Percentiles rank a stretch among this genome's conserved stretches.
These are phyloP conservation scores for Argopecten irradians DNA, from an alignment of 1,140 invertebrate species.

Conservation along the genomic window DNA sequence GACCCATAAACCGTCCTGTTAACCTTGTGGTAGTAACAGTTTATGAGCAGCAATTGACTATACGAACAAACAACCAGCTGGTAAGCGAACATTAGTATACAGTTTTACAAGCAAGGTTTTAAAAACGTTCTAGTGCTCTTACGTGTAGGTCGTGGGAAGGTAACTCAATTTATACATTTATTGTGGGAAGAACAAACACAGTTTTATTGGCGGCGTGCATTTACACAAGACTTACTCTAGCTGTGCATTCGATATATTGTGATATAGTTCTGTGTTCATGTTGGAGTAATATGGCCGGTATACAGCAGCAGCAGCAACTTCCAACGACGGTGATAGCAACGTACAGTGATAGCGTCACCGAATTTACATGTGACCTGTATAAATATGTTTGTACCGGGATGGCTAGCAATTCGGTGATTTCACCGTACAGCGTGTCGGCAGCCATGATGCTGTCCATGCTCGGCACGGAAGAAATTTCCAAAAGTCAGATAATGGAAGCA, in stretches of 20 bases:
- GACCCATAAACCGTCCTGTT: not conserved
- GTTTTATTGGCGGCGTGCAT: not conserved
- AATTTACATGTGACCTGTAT: not conserved
- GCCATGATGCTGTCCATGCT: slow-evolving; percentile 83
- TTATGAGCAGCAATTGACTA: not conserved
- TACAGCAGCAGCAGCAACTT: not conserved
- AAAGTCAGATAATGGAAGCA: slow-evolving; percentile 79
- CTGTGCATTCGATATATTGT: not conserved
- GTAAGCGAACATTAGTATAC: not conserved
- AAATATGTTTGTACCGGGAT: not conserved
- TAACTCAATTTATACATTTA: too few species aligned
- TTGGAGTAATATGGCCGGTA: not conserved
- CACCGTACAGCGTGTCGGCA: slow-evolving; percentile 82
- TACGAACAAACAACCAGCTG: not conserved
- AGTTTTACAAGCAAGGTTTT: not conserved
- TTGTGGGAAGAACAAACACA: not conserved
- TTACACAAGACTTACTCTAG: not conserved
- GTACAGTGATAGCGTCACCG: not conserved
- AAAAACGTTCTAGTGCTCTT: not conserved
- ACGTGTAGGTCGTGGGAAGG: too few species aligned
- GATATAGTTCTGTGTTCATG: not conserved
- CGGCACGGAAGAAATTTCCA: slow-evolving; percentile 83
- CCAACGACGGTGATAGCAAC: not conserved
- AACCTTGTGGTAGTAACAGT: not conserved
- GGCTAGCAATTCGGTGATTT: slow-evolving; percentile 80